phyloP scores from a whole-genome alignment of 2,888 invertebrate species.

The Tetragonula carbonaria region DNA sequence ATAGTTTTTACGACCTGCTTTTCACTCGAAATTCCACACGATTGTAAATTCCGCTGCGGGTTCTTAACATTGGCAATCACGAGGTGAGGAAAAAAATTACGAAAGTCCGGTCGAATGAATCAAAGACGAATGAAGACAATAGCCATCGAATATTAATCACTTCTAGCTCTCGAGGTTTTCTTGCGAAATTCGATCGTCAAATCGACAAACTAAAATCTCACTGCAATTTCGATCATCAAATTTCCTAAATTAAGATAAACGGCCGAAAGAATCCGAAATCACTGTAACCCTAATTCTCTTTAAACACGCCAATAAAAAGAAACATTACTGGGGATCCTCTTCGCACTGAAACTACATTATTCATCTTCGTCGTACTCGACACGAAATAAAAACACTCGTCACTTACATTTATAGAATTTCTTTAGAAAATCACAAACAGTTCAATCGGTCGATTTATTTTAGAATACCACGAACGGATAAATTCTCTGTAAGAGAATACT shows the following conservation, averaged over 20 bases:
- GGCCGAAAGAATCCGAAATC: not conserved
- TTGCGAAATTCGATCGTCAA: not conserved
- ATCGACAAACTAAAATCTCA: not conserved
- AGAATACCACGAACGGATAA: not conserved
- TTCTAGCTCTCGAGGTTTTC: not conserved
- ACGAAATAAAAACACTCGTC: too few species aligned
- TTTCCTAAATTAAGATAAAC: not conserved
- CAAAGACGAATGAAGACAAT: not conserved
- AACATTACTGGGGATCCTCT: too few species aligned
- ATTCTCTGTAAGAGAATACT: too few species aligned
- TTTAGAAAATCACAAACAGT: not conserved
- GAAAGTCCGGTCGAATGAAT: not conserved
- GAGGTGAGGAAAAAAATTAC: not conserved
- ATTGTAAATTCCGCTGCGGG: too few species aligned
- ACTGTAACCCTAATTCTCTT: not conserved
- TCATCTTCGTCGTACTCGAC: not conserved
- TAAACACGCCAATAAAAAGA: not conserved
- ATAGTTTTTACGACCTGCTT: not conserved
- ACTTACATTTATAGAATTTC: not conserved
- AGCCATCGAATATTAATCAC: not conserved
- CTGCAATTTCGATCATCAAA: not conserved
- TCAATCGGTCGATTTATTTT: not conserved
- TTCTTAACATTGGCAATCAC: too few species aligned
- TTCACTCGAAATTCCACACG: conserved; percentile 1
- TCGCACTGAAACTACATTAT: not conserved